Conservation (phyloP, 2,113 vertebrate genomes). For the Oryzias melastigma region DNA sequence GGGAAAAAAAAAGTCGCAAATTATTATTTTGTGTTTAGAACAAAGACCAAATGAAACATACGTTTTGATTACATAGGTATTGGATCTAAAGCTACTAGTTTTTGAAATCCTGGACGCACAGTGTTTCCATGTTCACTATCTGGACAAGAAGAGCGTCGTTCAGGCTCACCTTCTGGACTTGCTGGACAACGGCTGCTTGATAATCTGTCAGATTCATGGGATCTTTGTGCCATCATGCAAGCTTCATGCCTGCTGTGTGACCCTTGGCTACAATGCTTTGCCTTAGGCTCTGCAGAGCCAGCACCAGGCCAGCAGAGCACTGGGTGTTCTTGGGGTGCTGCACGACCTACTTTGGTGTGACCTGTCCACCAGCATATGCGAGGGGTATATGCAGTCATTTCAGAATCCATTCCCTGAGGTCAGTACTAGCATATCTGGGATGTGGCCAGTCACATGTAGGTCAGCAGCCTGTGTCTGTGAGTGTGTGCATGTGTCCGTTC, state of each 20-base stretch:
- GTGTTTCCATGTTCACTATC: constrained; percentile 35
- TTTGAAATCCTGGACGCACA: constrained; percentile 10
- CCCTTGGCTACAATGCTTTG: constrained; percentile 30
- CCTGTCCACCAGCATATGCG: constrained; percentile 44
- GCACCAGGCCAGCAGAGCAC: constrained; percentile 31
- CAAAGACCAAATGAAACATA: too few relatives aligned
- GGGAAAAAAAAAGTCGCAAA: neutral
- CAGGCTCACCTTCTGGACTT: constrained; percentile 24
- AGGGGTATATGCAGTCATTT: constrained; percentile 51
- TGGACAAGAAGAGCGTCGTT: neutral
- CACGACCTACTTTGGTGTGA: constrained; percentile 60
- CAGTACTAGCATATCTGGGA: constrained; percentile 64
- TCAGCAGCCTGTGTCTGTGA: constrained; percentile 63
- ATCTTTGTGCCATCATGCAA: constrained; percentile 49
- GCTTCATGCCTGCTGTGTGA: constrained; percentile 7
- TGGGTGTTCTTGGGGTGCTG: constrained; percentile 49
- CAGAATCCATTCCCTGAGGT: constrained; percentile 61
- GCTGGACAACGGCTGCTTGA: constrained; percentile 26
- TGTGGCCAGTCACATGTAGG: constrained; percentile 75
- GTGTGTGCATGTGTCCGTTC: constrained; percentile 35
- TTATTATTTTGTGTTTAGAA: neutral
- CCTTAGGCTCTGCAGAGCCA: constrained; percentile 27
- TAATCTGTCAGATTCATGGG: constrained; percentile 56
- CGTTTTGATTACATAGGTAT: neutral
- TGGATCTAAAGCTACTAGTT: neutral